Conservation (phyloP, 2,113 vertebrate genomes). For the Urocitellus parryii region DNA sequence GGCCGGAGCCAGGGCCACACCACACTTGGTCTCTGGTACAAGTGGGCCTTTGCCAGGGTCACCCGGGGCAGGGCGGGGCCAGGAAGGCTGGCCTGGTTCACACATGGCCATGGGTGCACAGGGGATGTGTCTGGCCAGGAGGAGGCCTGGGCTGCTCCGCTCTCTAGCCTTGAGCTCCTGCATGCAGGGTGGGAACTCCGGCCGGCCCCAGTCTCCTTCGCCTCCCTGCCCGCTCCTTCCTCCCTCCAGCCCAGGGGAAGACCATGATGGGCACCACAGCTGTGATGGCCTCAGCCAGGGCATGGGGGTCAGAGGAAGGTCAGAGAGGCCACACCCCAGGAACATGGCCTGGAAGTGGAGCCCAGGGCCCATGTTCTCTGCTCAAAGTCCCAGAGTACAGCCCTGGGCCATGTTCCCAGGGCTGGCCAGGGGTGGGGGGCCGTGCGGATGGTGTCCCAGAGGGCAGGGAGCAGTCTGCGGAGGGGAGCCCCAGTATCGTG, state of each 20-base stretch:
- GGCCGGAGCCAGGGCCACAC: background rate
- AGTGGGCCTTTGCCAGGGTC: background rate
- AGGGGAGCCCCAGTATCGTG: rapidly evolving
- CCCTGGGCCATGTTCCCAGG: rapidly evolving
- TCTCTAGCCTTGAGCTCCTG: background rate
- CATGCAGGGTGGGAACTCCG: background rate
- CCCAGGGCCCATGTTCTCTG: background rate
- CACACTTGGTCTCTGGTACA: too few relatives aligned
- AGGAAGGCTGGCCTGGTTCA: background rate
- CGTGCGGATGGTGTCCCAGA: too few relatives aligned
- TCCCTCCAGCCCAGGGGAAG: background rate
- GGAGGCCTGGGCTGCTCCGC: background rate
- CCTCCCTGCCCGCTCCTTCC: background rate
- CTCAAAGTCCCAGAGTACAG: background rate
- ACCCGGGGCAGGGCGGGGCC: background rate
- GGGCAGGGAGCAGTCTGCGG: background rate
- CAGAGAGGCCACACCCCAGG: background rate
- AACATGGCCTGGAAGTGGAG: background rate
- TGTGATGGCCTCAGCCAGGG: background rate
- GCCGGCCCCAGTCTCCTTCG: too few relatives aligned
- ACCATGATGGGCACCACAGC: background rate
- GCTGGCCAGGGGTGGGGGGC: too few relatives aligned
- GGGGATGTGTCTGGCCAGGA: too few relatives aligned
- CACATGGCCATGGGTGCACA: rapidly evolving
- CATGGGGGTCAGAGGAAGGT: background rate